Evolutionary conservation across 64 coral and sea anemone genomes (phyloP), one percentile per base, ranked within the genome.

Genomic region (Actinia tenebrosa): DNA sequence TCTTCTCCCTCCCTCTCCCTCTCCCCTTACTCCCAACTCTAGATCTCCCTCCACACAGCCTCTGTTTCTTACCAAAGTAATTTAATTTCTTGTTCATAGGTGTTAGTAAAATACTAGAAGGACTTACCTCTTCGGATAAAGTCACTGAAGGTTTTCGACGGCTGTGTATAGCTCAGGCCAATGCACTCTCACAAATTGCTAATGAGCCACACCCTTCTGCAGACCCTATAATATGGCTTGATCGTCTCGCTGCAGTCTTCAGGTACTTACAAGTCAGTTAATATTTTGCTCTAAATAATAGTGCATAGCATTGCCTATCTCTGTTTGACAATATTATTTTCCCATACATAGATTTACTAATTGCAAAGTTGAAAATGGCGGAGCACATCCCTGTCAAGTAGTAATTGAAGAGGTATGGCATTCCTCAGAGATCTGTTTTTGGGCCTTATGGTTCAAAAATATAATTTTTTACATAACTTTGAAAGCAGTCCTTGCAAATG

Each of bases 401-500:
- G 94, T 96, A 52, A 83, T 96, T 27, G 94, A 93, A 84, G 94
- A 96, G 91, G 94, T 96, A 89, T 58, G 63, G n/a, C n/a, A 25
- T 66, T 66, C 63, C 63, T 23, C 63, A 66, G 63, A 66, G 63
- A 66, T 66, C 63, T 66, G 63, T 66, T 10, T n/a, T 66, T 5
- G 43, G 23, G 37, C 30, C 20, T n/a, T 10, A n/a, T 66, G 0
- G 3, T 50, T 50, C 7, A 8, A 50, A 4, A 1, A 50, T 37
- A 1, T 37, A 37, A 37, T 37, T n/a, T n/a, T n/a, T n/a, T n/a
- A n/a, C n/a, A n/a, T n/a, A n/a, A n/a, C n/a, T n/a, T n/a, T n/a
- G 61, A 18, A 20, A 16, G 16, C 61, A 64, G 61, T 20, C 17
- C 19, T 18, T 64, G 14, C 61, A 16, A n/a, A n/a, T n/a, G n/a